Conservation (phyloP, 2,888 invertebrate species). For the Lasiommata megera region DNA sequence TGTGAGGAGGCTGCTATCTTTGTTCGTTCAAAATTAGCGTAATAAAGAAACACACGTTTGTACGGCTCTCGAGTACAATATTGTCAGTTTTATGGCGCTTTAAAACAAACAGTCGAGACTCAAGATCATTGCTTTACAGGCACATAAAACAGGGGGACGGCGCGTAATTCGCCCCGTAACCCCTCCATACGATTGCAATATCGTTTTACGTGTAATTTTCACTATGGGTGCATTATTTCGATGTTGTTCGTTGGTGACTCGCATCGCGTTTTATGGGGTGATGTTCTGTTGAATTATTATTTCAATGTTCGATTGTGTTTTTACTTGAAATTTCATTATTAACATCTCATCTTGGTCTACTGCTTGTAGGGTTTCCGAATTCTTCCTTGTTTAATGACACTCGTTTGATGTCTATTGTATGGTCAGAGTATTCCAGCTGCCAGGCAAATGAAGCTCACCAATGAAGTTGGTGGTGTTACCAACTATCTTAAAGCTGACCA, state of each 20-base stretch:
- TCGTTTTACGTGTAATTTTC: slow-evolving; percentile 39
- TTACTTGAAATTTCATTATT: background rate
- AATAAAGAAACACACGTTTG: slow-evolving; percentile 6
- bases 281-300: slow-evolving; percentile 2
- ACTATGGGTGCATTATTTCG: slow-evolving; percentile 42
- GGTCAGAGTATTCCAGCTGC: too few species aligned
- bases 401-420: too few species aligned
- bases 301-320: background rate
- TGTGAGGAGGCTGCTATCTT: background rate
- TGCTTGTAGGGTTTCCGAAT: too few species aligned
- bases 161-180: slow-evolving; percentile 38
- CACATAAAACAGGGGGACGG: slow-evolving; percentile 33
- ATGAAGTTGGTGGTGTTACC: too few species aligned
- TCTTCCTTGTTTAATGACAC: too few species aligned
- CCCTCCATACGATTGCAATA: slow-evolving; percentile 33
- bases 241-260: slow-evolving; percentile 20
- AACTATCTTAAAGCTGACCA: too few species aligned
- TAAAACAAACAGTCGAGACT: slow-evolving; percentile 28
- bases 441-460: too few species aligned
- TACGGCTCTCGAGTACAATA: slow-evolving; percentile 18
- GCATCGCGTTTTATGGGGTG: slow-evolving; percentile 7
- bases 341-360: too few species aligned
- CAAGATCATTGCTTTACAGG: slow-evolving; percentile 40
- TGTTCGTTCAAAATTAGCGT: background rate
- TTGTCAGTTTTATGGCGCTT: slow-evolving; percentile 25